Conservation (phyloP, 2,888 invertebrate genomes). For the Acrocera orbiculus region DNA sequence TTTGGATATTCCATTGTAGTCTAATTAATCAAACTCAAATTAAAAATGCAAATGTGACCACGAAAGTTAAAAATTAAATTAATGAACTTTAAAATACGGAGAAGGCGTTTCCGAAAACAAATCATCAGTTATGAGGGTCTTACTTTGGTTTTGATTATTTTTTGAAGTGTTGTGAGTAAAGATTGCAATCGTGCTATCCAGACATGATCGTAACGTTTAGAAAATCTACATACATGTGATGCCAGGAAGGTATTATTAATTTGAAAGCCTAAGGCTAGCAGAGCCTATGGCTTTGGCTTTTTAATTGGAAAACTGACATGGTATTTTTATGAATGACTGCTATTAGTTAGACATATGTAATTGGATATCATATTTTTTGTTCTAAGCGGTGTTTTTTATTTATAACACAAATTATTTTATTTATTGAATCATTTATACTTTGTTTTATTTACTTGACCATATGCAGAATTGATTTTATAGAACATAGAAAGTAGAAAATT, state of each 20-base stretch:
- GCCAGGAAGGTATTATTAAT: constrained; percentile 9
- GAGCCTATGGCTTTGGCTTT: constrained; percentile 8
- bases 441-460: no score
- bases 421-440: no score
- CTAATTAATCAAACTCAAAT: constrained; percentile 9
- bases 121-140: constrained; percentile 7
- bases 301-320: constrained; percentile 12
- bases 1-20: no score
- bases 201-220: constrained; percentile 1
- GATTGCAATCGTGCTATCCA: constrained; percentile 5
- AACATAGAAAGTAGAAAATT: no score
- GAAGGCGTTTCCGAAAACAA: constrained; percentile 10
- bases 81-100: constrained; percentile 11
- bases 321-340: constrained; percentile 10
- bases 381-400: no score
- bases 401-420: no score
- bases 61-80: constrained; percentile 10
- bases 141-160: constrained; percentile 9
- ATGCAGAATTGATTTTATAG: no score
- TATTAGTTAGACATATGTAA: constrained; percentile 10
- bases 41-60: constrained; percentile 11
- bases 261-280: constrained; percentile 6
- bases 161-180: constrained; percentile 7
- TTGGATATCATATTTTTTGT: no score
- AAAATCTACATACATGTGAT: background rate